Conservation (phyloP, 2,888 invertebrate species). For the Isoperla grammatica region DNA sequence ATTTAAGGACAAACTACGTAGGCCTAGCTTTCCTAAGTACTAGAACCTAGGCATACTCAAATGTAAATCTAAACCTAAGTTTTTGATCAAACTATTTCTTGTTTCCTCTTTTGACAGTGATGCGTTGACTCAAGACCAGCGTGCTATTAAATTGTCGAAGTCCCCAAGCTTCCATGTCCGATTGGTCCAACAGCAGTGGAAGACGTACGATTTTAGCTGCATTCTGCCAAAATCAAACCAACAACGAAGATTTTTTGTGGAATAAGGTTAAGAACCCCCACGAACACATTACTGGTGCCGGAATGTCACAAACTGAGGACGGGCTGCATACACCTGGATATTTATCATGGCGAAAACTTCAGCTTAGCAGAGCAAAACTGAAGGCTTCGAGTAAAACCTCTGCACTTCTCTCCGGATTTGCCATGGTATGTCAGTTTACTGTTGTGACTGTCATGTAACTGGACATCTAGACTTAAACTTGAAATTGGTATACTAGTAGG, state of each 20-base stretch:
- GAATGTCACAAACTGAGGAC: constrained; percentile 70
- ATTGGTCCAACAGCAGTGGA: constrained; percentile 31
- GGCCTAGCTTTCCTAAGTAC: too few relatives aligned
- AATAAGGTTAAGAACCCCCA: not conserved
- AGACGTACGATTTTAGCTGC: constrained; percentile 25
- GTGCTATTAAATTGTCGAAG: too few relatives aligned
- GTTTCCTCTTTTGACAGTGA: too few relatives aligned
- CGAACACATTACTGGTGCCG: not conserved
- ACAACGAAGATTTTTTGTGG: constrained; percentile 15
- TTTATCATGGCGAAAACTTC: constrained; percentile 83
- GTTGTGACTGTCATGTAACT: not conserved
- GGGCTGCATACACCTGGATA: constrained; percentile 78
- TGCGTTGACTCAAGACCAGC: too few relatives aligned
- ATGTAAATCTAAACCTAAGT: too few relatives aligned
- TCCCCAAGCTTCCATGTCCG: constrained; percentile 28
- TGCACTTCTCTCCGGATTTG: constrained; percentile 92
- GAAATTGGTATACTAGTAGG: too few relatives aligned
- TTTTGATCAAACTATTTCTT: too few relatives aligned
- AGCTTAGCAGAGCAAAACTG: constrained; percentile 92
- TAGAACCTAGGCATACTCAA: too few relatives aligned
- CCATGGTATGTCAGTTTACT: constrained; percentile 67
- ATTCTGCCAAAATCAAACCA: not conserved
- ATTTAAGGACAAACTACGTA: too few relatives aligned
- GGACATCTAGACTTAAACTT: not conserved
- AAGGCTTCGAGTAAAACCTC: constrained; percentile 98